A percentile compares a stretch with the other conserved stretches of the same genome.
These are phyloP conservation scores for Hymenopus coronatus DNA, from an alignment of 2,888 invertebrate species.

Conservation along the genomic window DNA sequence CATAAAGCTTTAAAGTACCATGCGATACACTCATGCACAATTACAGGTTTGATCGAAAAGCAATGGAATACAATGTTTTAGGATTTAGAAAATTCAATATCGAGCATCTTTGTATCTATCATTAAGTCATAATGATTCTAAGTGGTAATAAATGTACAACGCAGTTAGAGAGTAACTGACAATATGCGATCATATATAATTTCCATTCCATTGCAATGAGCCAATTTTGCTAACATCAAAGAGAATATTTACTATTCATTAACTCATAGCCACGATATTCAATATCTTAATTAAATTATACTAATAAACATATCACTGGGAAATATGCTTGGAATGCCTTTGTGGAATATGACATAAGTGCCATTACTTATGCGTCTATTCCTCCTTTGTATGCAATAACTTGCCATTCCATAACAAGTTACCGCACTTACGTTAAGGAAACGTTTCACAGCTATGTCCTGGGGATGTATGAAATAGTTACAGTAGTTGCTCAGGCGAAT, in stretches of 20 bases:
- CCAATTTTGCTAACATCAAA: not conserved
- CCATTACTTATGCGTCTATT: not conserved
- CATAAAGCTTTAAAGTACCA: too few relatives aligned
- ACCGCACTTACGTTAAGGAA: not conserved
- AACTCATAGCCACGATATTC: not conserved
- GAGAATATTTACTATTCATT: not conserved
- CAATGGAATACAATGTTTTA: too few relatives aligned
- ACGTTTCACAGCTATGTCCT: not conserved
- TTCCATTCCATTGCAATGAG: not conserved
- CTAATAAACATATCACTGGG: not conserved
- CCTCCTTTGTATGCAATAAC: not conserved
- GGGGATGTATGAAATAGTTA: too few relatives aligned
- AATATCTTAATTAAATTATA: not conserved
- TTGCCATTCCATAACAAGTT: not conserved
- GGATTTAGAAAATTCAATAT: too few relatives aligned
- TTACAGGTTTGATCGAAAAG: too few relatives aligned
- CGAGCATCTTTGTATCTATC: too few relatives aligned
- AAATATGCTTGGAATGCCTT: not conserved
- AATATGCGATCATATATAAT: too few relatives aligned
- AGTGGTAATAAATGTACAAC: too few relatives aligned
- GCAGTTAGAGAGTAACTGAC: too few relatives aligned
- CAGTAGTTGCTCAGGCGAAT: too few relatives aligned
- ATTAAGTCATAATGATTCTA: too few relatives aligned
- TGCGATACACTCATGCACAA: too few relatives aligned
- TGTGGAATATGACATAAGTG: not conserved